Percentiles rank a stretch among this genome's conserved stretches.
Conservation (phyloP, 1,140 invertebrate species). For the Tetramorium alpestre region DNA sequence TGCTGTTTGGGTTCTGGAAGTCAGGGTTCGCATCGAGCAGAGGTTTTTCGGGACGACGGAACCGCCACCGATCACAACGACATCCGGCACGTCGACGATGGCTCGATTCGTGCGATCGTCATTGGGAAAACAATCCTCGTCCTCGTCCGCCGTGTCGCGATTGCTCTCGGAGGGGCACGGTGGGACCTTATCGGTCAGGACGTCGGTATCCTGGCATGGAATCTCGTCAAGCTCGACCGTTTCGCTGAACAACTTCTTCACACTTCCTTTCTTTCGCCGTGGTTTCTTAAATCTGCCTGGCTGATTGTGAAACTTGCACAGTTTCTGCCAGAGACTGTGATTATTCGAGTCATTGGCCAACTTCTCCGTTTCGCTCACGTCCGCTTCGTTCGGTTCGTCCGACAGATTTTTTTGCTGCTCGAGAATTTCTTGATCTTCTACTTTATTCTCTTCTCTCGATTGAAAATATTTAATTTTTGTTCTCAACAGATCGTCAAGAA, state of each 20-base stretch:
- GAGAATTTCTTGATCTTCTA: not conserved
- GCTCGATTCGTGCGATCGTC: slow-evolving; percentile 52
- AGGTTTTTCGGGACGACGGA: slow-evolving; percentile 78
- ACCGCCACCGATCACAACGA: slow-evolving; percentile 78
- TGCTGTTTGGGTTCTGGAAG: slow-evolving; percentile 82
- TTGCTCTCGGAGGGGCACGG: not conserved
- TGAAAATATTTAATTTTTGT: no score
- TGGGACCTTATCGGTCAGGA: slow-evolving; percentile 57
- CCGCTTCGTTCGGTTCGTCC: not conserved
- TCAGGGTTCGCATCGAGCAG: slow-evolving; percentile 80
- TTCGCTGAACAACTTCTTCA: slow-evolving; percentile 51
- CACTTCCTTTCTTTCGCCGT: not conserved
- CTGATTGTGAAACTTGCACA: slow-evolving; percentile 18
- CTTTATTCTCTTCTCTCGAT: not conserved
- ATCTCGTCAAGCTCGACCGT: not conserved
- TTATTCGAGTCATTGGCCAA: not conserved
- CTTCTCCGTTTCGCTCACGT: not conserved
- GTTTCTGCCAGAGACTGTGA: not conserved
- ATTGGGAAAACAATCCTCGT: slow-evolving; percentile 24
- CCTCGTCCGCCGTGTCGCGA: slow-evolving; percentile 55
- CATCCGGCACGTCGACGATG: slow-evolving; percentile 80
- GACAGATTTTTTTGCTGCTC: not conserved
- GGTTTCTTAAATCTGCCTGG: slow-evolving; percentile 29
- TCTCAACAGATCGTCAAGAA: not conserved
- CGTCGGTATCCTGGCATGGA: not conserved